A percentile compares a stretch with the other conserved stretches of the same genome.
Evolutionary conservation across 2,888 invertebrate genomes (phyloP).

Genomic region (Thereva nobilitata): DNA sequence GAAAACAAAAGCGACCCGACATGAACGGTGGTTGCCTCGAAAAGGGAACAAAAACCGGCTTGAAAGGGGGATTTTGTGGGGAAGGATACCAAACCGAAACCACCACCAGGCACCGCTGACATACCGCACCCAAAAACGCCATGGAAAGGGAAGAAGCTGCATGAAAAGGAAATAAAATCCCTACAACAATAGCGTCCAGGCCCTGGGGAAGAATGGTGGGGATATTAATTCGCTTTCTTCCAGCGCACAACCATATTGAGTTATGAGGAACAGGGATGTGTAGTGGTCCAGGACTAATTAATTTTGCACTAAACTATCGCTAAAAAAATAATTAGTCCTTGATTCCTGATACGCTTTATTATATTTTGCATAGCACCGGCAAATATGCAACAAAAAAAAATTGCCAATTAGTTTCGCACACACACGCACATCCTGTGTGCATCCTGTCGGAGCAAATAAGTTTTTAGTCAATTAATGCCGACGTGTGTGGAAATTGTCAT

Average conservation of each 20-base stretch:
- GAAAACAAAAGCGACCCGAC: slow-evolving; percentile 32
- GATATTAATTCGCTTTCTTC: slow-evolving; percentile 33
- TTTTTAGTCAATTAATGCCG: slow-evolving; percentile 6
- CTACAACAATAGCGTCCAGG: slow-evolving; percentile 24
- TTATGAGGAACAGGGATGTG: background rate
- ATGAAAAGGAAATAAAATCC: slow-evolving; percentile 25
- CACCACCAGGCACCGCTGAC: background rate
- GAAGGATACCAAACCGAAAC: background rate
- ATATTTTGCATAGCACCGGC: too few species aligned
- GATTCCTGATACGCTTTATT: too few species aligned
- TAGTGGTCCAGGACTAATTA: slow-evolving; percentile 12
- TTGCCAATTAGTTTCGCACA: slow-evolving; percentile 3
- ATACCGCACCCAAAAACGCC: background rate
- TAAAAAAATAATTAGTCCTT: too few species aligned
- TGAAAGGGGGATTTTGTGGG: background rate
- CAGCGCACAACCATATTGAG: slow-evolving; percentile 1
- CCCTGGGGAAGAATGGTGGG: slow-evolving; percentile 31
- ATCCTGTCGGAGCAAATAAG: slow-evolving; percentile 12
- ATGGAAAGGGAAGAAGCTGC: slow-evolving; percentile 7
- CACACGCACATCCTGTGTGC: background rate
- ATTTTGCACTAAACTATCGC: slow-evolving; percentile 8
- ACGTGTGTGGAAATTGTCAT: background rate
- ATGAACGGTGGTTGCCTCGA: slow-evolving; percentile 11
- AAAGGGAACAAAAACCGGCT: slow-evolving; percentile 8
- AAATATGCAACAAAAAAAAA: background rate